These are phyloP conservation scores for Heliconius hermathena DNA, from an alignment of 1,140 invertebrate genomes.

Conservation along the genomic window DNA sequence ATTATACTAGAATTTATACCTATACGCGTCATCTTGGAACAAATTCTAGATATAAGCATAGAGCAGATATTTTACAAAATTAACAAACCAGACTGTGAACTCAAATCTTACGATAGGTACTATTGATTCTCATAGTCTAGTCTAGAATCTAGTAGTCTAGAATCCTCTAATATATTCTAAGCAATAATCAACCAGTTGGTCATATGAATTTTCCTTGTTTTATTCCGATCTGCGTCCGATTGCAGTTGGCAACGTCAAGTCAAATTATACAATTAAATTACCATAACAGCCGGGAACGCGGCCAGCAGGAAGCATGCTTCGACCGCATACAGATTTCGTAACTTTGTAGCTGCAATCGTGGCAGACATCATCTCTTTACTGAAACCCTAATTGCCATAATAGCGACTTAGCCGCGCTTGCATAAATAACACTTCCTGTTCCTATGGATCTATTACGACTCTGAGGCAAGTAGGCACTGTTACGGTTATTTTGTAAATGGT, in stretches of 20 bases:
- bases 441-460: slow-evolving; percentile 30
- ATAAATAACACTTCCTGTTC: slow-evolving; percentile 35
- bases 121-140: too few relatives aligned
- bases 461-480: slow-evolving; percentile 26
- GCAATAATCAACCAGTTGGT: slow-evolving; percentile 26
- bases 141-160: too few relatives aligned
- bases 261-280: slow-evolving; percentile 66
- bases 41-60: too few relatives aligned
- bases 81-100: neutral
- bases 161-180: slow-evolving; percentile 24
- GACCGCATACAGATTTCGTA: slow-evolving; percentile 56
- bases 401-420: slow-evolving; percentile 20
- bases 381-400: slow-evolving; percentile 17
- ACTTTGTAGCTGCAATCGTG: slow-evolving; percentile 23
- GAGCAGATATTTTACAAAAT: too few relatives aligned
- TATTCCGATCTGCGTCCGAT: slow-evolving; percentile 40
- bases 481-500: slow-evolving; percentile 30
- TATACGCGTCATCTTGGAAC: too few relatives aligned
- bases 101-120: neutral
- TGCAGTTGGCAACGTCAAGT: slow-evolving; percentile 38
- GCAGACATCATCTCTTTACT: slow-evolving; percentile 29
- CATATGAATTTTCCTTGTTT: slow-evolving; percentile 38
- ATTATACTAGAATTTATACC: too few relatives aligned
- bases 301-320: slow-evolving; percentile 59
- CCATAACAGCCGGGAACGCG: slow-evolving; percentile 63